Evolutionary conservation across 2,888 invertebrate species (phyloP).

Genomic region (Ennomos quercinarius): DNA sequence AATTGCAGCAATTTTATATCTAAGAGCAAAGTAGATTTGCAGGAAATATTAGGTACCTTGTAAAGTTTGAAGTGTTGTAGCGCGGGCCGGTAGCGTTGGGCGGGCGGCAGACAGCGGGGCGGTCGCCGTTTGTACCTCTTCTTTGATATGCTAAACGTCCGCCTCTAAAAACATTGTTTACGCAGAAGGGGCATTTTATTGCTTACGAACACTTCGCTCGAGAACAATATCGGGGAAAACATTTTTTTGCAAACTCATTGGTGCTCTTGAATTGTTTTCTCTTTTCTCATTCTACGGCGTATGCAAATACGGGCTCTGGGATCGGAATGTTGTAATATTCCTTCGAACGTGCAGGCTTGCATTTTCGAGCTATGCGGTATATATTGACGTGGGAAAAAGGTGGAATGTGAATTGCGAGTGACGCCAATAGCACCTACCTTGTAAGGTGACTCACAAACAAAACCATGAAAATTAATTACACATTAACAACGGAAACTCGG

Average conservation of each 20-base stretch:
- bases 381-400: constrained; percentile 30
- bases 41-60: constrained; percentile 31
- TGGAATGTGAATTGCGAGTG: constrained; percentile 27
- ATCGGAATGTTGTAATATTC: constrained; percentile 40
- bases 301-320: constrained; percentile 31
- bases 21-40: constrained; percentile 25
- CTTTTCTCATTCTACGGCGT: constrained; percentile 25
- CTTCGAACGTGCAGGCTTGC: constrained; percentile 33
- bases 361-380: constrained; percentile 26
- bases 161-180: constrained; percentile 62
- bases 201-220: constrained; percentile 56
- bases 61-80: constrained; percentile 39
- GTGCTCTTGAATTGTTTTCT: constrained; percentile 46
- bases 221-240: constrained; percentile 59
- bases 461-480: constrained; percentile 29
- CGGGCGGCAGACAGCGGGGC: constrained; percentile 38
- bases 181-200: constrained; percentile 60
- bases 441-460: constrained; percentile 22
- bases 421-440: constrained; percentile 7
- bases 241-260: constrained; percentile 51
- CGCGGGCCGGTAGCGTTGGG: constrained; percentile 19
- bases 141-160: constrained; percentile 69
- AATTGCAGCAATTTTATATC: constrained; percentile 19
- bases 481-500: constrained; percentile 24
- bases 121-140: constrained; percentile 45